These are phyloP conservation scores for Halictus quadricinctus DNA, from an alignment of 2,888 invertebrate genomes.

Conservation along the genomic window DNA sequence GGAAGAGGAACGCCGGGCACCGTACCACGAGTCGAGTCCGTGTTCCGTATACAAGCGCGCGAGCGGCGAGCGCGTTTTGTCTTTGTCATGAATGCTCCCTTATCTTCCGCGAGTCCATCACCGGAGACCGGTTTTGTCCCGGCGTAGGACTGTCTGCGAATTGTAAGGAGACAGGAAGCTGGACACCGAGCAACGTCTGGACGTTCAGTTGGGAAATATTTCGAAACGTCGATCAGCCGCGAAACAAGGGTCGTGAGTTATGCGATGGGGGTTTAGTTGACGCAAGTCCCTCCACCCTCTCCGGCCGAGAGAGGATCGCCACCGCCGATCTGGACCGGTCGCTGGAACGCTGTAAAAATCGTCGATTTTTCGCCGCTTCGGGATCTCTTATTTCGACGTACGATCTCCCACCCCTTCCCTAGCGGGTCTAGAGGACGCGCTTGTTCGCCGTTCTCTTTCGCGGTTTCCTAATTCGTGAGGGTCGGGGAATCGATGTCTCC, in stretches of 20 bases:
- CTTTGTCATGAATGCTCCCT: conserved; percentile 78
- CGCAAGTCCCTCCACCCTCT: conserved; percentile 34
- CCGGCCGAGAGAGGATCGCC: background rate
- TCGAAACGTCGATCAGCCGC: conserved; percentile 71
- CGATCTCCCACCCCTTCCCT: background rate
- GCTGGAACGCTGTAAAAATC: background rate
- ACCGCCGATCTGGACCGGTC: background rate
- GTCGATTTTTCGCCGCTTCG: background rate
- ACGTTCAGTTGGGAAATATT: conserved; percentile 72
- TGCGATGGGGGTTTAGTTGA: conserved; percentile 50
- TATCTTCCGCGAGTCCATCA: conserved; percentile 78
- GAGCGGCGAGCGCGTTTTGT: conserved; percentile 75
- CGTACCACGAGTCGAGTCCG: conserved; percentile 29
- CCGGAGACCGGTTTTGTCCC: conserved; percentile 73
- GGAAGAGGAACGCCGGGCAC: conserved; percentile 34
- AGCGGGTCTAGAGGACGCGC: background rate
- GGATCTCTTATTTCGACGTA: background rate
- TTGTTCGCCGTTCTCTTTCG: background rate
- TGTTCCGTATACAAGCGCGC: conserved; percentile 44
- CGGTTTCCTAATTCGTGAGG: conserved; percentile 8
- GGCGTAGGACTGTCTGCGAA: conserved; percentile 77
- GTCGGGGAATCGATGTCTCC: conserved; percentile 51
- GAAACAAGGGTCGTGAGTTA: conserved; percentile 71
- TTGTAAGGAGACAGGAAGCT: conserved; percentile 81
- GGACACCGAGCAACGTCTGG: conserved; percentile 78